Evolutionary conservation across 2,113 vertebrate genomes (phyloP).

Genomic region (Hippocampus abdominalis): DNA sequence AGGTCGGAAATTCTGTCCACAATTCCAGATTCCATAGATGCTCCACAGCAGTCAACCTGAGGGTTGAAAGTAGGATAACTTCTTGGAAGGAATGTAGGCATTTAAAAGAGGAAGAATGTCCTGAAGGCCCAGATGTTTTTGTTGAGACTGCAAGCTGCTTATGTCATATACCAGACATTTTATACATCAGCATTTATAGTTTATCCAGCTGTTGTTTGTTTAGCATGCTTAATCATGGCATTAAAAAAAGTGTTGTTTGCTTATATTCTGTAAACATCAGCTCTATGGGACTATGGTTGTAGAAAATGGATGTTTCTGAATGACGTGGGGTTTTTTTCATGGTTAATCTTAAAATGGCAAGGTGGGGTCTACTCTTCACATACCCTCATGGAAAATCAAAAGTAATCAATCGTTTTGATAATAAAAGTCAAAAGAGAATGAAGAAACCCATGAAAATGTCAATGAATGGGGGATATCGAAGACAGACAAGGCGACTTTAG

Average conservation of each 20-base stretch:
- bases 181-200: constrained; percentile 24
- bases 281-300: neutral
- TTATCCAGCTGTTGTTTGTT: constrained; percentile 19
- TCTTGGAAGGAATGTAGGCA: constrained; percentile 61
- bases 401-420: neutral
- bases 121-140: constrained; percentile 58
- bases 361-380: no score
- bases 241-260: neutral
- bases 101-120: constrained; percentile 55
- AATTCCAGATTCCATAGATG: constrained; percentile 62
- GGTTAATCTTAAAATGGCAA: neutral
- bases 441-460: neutral
- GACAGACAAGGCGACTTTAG: neutral
- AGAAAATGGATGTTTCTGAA: neutral
- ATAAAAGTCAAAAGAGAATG: neutral
- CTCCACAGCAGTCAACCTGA: constrained; percentile 51
- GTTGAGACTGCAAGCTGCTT: constrained; percentile 48
- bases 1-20: constrained; percentile 58
- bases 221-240: neutral
- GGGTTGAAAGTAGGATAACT: constrained; percentile 57
- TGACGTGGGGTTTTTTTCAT: neutral
- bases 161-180: constrained; percentile 45
- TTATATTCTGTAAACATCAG: neutral
- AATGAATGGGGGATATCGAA: neutral
- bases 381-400: neutral